phyloP scores from a whole-genome alignment of 2,888 invertebrate species.

The Cheiracanthium punctorium region DNA sequence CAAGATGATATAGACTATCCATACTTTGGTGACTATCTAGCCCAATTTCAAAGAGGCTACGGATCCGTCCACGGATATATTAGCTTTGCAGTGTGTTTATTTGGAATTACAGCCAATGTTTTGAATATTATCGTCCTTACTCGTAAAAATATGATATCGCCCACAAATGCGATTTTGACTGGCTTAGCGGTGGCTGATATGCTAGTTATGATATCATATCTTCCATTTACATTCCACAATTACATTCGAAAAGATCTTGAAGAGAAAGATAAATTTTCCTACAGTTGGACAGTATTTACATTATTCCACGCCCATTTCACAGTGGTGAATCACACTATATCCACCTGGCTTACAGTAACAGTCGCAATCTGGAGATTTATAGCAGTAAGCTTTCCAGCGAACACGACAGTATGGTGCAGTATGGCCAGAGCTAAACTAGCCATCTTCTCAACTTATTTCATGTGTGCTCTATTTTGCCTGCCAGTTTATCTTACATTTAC shows the following conservation, averaged over 20 bases:
- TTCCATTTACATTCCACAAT: slow-evolving; percentile 90
- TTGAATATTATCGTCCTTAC: slow-evolving; percentile 93
- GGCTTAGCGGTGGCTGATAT: slow-evolving; percentile 91
- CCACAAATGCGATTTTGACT: slow-evolving; percentile 93
- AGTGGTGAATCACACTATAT: slow-evolving; percentile 91
- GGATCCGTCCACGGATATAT: slow-evolving; percentile 88
- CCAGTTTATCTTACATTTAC: slow-evolving; percentile 90
- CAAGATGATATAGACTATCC: slow-evolving; percentile 35
- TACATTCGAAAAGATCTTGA: slow-evolving; percentile 78
- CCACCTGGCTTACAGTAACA: slow-evolving; percentile 93
- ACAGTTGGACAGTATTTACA: slow-evolving; percentile 89
- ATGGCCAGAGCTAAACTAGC: slow-evolving; percentile 86
- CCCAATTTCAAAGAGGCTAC: slow-evolving; percentile 82
- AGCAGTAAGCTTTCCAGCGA: slow-evolving; percentile 81
- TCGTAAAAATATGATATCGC: slow-evolving; percentile 89
- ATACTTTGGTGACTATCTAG: slow-evolving; percentile 70
- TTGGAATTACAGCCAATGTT: slow-evolving; percentile 93
- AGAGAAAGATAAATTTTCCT: slow-evolving; percentile 78
- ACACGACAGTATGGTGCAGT: slow-evolving; percentile 79
- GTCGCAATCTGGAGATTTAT: slow-evolving; percentile 91
- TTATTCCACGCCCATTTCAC: slow-evolving; percentile 93
- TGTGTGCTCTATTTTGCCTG: slow-evolving; percentile 88
- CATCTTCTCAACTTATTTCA: slow-evolving; percentile 86
- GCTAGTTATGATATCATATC: slow-evolving; percentile 91
- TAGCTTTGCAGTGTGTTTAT: slow-evolving; percentile 89